Base-by-base conservation (phyloP, 1,140 invertebrate species). In the Drosophila prosaltans region DNA sequence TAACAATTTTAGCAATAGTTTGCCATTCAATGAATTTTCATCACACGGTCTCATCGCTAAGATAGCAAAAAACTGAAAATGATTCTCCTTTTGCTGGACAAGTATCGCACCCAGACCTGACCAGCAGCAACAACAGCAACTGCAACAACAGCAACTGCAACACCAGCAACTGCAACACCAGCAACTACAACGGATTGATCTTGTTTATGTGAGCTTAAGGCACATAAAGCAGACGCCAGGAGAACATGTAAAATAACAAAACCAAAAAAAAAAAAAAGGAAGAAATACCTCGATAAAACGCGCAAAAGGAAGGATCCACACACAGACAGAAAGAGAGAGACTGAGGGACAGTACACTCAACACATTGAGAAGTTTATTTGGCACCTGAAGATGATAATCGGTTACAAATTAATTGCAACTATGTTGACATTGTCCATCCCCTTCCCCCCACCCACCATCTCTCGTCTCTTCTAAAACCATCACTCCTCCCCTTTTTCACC, bases 341-440 rank as follows among this genome's bases (percentile, higher is more conserved):
- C 67, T 58, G 57, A 51, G 45, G 24, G 45, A 51, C 21, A 26
- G 45, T 8, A 83, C 75, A 86, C 83, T 88, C 82, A 88, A 82
- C 82, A 88, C 83, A 79, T 88, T 85, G 89, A 90, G 78, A 91
- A 89, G 91, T 92, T 92, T 92, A 92, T 91, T 92, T 91, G 91
- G 90, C 91, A 92, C 91, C 90, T 91, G 81, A 90, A 92, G 91
- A 92, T 92, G 90, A 91, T 91, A 91, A 92, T 92, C 91, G 88
- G 81, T 90, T 91, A 92, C 90, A 92, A 92, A 92, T 92, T 92
- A 92, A 92, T 92, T 91, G 91, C 90, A 91, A 88, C 88, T 88
- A 90, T 84, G 80, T 91, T 83, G 88, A 90, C 81, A 90, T 85
- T 86, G 85, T 73, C 78, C 65, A 41, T n/a, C 41, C 64, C 68